Conservation (phyloP, 2,797 vertebrate species). For the Cynodonichthys magdalenae region DNA sequence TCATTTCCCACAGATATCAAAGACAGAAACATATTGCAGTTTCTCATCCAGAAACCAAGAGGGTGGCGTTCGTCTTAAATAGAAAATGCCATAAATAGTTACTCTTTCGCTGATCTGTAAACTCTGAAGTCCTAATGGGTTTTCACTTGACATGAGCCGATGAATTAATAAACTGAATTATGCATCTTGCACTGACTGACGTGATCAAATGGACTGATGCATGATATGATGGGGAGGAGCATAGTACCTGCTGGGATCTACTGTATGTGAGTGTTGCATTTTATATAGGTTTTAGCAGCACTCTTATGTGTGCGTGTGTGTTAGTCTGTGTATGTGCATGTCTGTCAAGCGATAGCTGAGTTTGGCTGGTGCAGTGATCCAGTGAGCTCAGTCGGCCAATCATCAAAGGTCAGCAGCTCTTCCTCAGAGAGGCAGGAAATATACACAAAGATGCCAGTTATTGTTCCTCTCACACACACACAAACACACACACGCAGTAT, state of each 20-base stretch:
- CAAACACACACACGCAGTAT: slow-evolving; percentile 49
- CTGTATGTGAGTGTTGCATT: slow-evolving; percentile 32
- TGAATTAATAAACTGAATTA: slow-evolving; percentile 67
- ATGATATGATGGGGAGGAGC: slow-evolving; percentile 10
- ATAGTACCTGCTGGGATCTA: slow-evolving; percentile 22
- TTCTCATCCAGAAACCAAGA: slow-evolving; percentile 52
- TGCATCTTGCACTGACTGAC: slow-evolving; percentile 58
- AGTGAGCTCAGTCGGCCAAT: slow-evolving; percentile 67
- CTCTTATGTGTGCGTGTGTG: background rate
- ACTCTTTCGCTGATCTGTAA: slow-evolving; percentile 46
- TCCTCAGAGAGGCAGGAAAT: slow-evolving; percentile 67
- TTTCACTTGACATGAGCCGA: slow-evolving; percentile 41
- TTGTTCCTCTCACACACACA: slow-evolving; percentile 39
- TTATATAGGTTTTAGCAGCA: slow-evolving; percentile 22
- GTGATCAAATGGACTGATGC: slow-evolving; percentile 51
- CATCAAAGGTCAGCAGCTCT: slow-evolving; percentile 78
- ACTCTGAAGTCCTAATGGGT: slow-evolving; percentile 47
- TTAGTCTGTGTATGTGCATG: slow-evolving; percentile 13
- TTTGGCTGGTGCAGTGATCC: slow-evolving; percentile 66
- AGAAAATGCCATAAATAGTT: slow-evolving; percentile 55
- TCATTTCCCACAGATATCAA: slow-evolving; percentile 69
- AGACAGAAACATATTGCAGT: slow-evolving; percentile 50
- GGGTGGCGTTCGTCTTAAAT: slow-evolving; percentile 34
- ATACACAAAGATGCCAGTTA: slow-evolving; percentile 71
- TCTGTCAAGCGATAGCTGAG: slow-evolving; percentile 35